These are phyloP conservation scores for Dinoponera quadriceps DNA, from an alignment of 1,140 invertebrate genomes.

Conservation along the genomic window DNA sequence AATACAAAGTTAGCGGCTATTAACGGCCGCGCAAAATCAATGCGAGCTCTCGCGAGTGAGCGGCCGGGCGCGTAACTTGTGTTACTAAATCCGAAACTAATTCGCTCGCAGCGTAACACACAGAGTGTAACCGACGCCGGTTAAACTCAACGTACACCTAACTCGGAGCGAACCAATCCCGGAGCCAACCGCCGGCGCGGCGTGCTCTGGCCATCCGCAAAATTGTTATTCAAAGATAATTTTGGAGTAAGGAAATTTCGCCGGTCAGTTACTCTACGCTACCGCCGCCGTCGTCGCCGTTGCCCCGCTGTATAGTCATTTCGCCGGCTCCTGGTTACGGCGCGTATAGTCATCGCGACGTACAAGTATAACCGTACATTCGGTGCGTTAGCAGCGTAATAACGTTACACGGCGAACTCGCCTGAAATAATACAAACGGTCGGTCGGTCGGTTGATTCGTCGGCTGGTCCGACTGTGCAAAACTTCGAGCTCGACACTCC, in stretches of 20 bases:
- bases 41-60: conserved; percentile 6
- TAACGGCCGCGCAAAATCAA: conserved; percentile 52
- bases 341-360: too few species aligned
- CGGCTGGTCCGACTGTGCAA: background rate
- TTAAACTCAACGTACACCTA: conserved; percentile 51
- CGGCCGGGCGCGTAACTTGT: conserved; percentile 37
- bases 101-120: conserved; percentile 26
- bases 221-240: conserved; percentile 61
- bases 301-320: background rate
- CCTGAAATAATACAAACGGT: conserved; percentile 47
- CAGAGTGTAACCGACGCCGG: conserved; percentile 47
- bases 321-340: background rate
- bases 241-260: conserved; percentile 36
- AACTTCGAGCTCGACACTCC: background rate
- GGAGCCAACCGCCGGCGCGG: conserved; percentile 33
- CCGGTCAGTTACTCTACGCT: conserved; percentile 19
- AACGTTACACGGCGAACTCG: background rate
- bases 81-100: conserved; percentile 59
- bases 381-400: too few species aligned
- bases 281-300: background rate
- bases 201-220: conserved; percentile 46
- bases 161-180: conserved; percentile 56
- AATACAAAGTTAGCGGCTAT: conserved; percentile 55
- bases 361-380: too few species aligned
- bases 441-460: background rate